Percentiles rank a stretch among this genome's conserved stretches.
phyloP scores from a whole-genome alignment of 2,797 vertebrate genomes.

The Lagocephalus sceleratus region DNA sequence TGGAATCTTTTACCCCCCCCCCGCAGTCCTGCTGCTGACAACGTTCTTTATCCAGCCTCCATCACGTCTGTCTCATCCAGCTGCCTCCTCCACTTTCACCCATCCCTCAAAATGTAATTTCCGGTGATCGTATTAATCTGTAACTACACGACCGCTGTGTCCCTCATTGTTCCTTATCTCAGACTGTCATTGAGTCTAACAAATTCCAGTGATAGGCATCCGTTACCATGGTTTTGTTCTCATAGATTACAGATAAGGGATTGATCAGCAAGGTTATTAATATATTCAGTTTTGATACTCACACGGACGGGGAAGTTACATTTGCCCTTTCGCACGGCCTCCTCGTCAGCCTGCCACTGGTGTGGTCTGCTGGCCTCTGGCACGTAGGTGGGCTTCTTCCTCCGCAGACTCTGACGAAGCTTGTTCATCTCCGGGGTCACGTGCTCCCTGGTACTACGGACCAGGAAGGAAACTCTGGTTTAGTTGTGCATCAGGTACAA shows the following conservation, averaged over 20 bases:
- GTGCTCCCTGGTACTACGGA: slow-evolving; percentile 74
- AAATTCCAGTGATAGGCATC: background rate
- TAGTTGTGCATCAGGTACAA: background rate
- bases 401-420: slow-evolving; percentile 89
- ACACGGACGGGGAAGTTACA: slow-evolving; percentile 90
- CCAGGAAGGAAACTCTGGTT: slow-evolving; percentile 3
- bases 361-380: slow-evolving; percentile 90
- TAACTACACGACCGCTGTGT: slow-evolving; percentile 18
- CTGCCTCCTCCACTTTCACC: slow-evolving; percentile 5
- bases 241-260: background rate
- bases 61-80: slow-evolving; percentile 5
- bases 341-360: slow-evolving; percentile 92
- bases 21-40: slow-evolving; percentile 15
- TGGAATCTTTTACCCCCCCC: slow-evolving; percentile 6
- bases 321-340: slow-evolving; percentile 88
- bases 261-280: too few species aligned
- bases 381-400: slow-evolving; percentile 89
- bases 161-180: slow-evolving; percentile 17
- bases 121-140: slow-evolving; percentile 37
- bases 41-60: slow-evolving; percentile 4
- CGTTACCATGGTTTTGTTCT: background rate
- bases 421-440: slow-evolving; percentile 90
- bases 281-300: slow-evolving; percentile 23
- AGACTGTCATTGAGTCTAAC: slow-evolving; percentile 14
- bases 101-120: slow-evolving; percentile 49